phyloP scores from a whole-genome alignment of 2,888 invertebrate species.

The Lasioglossum morio region DNA sequence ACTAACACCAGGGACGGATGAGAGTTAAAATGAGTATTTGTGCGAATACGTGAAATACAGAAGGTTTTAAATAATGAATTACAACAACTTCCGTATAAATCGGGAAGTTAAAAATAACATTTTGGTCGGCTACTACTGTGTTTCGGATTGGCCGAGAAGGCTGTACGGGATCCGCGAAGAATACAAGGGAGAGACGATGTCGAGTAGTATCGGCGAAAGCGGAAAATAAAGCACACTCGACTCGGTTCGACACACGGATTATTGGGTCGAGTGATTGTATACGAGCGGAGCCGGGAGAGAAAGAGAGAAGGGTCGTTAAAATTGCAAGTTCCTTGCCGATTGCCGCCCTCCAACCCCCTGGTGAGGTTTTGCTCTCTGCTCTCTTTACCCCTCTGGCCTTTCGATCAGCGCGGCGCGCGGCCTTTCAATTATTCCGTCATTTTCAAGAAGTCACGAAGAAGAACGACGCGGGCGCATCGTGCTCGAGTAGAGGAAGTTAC shows the following conservation, averaged over 20 bases:
- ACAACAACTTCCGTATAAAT: no score
- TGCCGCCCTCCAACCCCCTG: constrained; percentile 1
- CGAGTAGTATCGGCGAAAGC: constrained; percentile 16
- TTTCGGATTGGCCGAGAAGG: background rate
- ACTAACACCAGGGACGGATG: no score
- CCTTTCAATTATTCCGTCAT: constrained; percentile 73
- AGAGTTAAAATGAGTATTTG: no score
- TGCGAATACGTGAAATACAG: no score
- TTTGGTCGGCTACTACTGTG: background rate
- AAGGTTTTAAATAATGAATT: no score
- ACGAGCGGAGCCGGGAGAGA: constrained; percentile 24
- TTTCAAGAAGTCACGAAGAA: constrained; percentile 70
- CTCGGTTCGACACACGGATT: constrained; percentile 57
- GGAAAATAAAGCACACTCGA: constrained; percentile 55
- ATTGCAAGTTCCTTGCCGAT: constrained; percentile 52
- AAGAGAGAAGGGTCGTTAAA: constrained; percentile 61
- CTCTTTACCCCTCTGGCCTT: background rate
- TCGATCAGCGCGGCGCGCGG: constrained; percentile 9
- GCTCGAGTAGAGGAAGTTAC: constrained; percentile 73
- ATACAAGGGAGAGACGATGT: background rate
- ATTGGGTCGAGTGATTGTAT: constrained; percentile 67
- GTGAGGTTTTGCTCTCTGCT: background rate
- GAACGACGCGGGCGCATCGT: constrained; percentile 57
- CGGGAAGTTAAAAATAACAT: no score
- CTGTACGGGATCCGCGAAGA: background rate